Base-by-base conservation (phyloP, 2,797 vertebrate species). In the Sebastes kiyomatsui region DNA sequence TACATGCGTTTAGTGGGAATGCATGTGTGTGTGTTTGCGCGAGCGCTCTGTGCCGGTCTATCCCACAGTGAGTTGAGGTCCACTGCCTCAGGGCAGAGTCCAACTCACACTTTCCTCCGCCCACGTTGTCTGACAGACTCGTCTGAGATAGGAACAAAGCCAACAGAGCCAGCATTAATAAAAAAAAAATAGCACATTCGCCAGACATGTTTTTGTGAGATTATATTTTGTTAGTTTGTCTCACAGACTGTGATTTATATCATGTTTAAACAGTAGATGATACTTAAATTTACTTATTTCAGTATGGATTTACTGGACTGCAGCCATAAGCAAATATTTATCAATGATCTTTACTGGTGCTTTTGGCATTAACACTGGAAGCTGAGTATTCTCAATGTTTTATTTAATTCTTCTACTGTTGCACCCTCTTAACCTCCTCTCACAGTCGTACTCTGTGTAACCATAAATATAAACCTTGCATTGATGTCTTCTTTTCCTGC, bases 91-190 rank as follows among this genome's bases (percentile, higher is more conserved):
- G 90, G 93, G 87, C 75, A 56, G 9, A 87, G 81, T 84, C 79
- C 62, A 11, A 77, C 89, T 91, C 87, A 85, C 87, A 90, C 92
- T 90, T 81, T 77, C 80, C 88, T 90, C 88, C 90, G n/a, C 93
- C 94, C 89, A 94, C 94, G 14, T 72, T 74, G 89, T 88, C 88
- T 93, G 88, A 85, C 87, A 87, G 85, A 84, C 87, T 89, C 30
- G 77, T 83, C 82, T 88, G 83, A 83, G 82, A 83, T 82, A 46
- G 81, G 74, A 94, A 87, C 88, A 90, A 90, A 92, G 90, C 86
- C 89, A 87, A 84, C 81, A 85, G 35, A 92, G 90, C 86, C 89
- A 87, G 83, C 79, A 85, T 35, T 75, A 23, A 27, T 65, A 67
- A 62, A 80, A 80, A 67, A 61, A 55, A 81, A 72, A 76, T 8